phyloP scores from a whole-genome alignment of 2,113 vertebrate species.

The Oxyruncus cristatus region DNA sequence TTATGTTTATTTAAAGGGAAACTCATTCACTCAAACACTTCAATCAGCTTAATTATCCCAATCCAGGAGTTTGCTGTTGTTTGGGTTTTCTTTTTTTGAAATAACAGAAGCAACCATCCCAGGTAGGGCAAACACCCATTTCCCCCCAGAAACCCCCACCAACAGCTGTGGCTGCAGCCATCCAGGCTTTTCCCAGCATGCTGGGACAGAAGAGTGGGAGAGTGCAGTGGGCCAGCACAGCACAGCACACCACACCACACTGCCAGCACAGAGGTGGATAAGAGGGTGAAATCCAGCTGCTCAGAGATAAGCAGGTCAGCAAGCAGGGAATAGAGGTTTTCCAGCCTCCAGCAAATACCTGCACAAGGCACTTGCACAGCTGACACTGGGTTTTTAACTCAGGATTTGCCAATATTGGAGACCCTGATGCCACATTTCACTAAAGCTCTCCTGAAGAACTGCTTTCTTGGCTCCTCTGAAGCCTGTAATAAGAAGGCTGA shows the following conservation, averaged over 20 bases:
- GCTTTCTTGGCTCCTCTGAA: background rate
- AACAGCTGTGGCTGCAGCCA: background rate
- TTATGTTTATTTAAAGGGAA: background rate
- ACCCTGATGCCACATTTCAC: background rate
- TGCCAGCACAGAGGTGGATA: background rate
- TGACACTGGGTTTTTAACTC: background rate
- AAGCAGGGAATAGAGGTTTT: background rate
- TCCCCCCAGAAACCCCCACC: background rate
- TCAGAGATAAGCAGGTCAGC: background rate
- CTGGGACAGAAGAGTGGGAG: background rate
- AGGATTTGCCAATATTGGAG: background rate
- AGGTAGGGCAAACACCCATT: background rate
- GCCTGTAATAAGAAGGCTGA: background rate
- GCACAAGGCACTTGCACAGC: background rate
- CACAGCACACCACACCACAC: background rate
- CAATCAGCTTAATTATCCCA: background rate
- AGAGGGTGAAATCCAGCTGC: background rate
- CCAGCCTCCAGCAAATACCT: background rate
- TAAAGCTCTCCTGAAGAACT: background rate
- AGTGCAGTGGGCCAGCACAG: background rate
- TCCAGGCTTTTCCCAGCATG: background rate
- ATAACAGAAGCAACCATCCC: background rate
- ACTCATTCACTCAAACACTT: background rate
- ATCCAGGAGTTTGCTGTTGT: background rate
- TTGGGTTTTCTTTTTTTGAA: background rate